phyloP scores from a whole-genome alignment of 2,888 invertebrate species.

The Esperia sulphurella region DNA sequence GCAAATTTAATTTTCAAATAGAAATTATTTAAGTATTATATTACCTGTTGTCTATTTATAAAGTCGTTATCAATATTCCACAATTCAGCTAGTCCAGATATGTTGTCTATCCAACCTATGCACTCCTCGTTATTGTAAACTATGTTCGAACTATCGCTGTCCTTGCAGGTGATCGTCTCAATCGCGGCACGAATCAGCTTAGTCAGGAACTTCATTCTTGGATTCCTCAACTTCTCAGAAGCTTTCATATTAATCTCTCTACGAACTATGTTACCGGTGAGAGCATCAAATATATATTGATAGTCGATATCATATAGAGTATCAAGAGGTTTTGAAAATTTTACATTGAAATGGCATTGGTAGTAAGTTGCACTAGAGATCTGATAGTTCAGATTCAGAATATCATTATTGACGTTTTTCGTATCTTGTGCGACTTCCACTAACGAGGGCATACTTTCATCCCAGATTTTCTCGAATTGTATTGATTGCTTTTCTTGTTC shows the following conservation, averaged over 20 bases:
- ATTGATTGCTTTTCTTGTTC: constrained; percentile 59
- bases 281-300: constrained; percentile 77
- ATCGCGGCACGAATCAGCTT: constrained; percentile 86
- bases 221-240: constrained; percentile 84
- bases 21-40: too few species aligned
- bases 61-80: constrained; percentile 89
- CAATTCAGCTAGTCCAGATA: constrained; percentile 83
- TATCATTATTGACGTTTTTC: constrained; percentile 85
- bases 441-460: constrained; percentile 83
- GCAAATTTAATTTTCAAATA: too few species aligned
- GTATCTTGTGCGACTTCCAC: constrained; percentile 89
- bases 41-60: constrained; percentile 88
- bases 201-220: constrained; percentile 85
- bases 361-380: constrained; percentile 87
- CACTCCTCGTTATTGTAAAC: constrained; percentile 60
- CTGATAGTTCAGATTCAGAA: constrained; percentile 90
- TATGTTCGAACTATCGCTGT: constrained; percentile 69
- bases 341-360: constrained; percentile 88
- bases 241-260: constrained; percentile 80
- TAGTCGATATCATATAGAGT: constrained; percentile 88
- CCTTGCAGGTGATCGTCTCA: constrained; percentile 83
- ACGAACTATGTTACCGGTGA: constrained; percentile 57
- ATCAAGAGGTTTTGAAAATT: constrained; percentile 84
- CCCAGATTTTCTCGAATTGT: constrained; percentile 83
- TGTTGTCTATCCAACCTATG: constrained; percentile 84